A percentile compares a stretch with the other conserved stretches of the same genome.
Conservation (phyloP, 2,113 vertebrate genomes). For the Coregonus clupeaformis region DNA sequence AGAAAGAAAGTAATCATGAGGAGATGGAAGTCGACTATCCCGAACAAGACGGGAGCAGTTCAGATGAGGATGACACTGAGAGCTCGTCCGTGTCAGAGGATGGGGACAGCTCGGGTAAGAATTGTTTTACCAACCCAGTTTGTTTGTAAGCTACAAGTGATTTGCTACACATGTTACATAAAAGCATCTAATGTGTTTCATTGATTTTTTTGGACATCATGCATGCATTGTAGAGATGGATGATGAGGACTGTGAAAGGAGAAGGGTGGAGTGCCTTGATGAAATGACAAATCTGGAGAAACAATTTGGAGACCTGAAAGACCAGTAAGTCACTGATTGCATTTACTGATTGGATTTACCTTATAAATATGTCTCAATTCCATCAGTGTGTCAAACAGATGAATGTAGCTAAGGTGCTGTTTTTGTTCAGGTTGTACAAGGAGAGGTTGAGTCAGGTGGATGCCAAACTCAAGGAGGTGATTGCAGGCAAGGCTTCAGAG, state of each 20-base stretch:
- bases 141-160: neutral
- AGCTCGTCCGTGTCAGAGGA: constrained; percentile 93
- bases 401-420: neutral
- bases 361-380: neutral
- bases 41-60: constrained; percentile 90
- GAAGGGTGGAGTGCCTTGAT: constrained; percentile 88
- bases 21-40: constrained; percentile 96
- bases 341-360: neutral
- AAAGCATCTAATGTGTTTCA: too few species aligned
- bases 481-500: constrained; percentile 88
- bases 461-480: constrained; percentile 88
- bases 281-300: constrained; percentile 93
- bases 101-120: constrained; percentile 90
- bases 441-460: constrained; percentile 89
- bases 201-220: neutral
- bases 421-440: constrained; percentile 81
- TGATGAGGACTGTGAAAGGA: constrained; percentile 90
- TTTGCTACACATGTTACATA: neutral
- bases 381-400: neutral
- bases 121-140: constrained; percentile 2
- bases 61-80: constrained; percentile 94
- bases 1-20: constrained; percentile 85
- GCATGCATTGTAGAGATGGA: constrained; percentile 80
- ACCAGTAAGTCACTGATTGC: constrained; percentile 79
- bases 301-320: constrained; percentile 90